Evolutionary conservation across 2,797 vertebrate species (phyloP).

Genomic region (Pangasius sanitwongsei): DNA sequence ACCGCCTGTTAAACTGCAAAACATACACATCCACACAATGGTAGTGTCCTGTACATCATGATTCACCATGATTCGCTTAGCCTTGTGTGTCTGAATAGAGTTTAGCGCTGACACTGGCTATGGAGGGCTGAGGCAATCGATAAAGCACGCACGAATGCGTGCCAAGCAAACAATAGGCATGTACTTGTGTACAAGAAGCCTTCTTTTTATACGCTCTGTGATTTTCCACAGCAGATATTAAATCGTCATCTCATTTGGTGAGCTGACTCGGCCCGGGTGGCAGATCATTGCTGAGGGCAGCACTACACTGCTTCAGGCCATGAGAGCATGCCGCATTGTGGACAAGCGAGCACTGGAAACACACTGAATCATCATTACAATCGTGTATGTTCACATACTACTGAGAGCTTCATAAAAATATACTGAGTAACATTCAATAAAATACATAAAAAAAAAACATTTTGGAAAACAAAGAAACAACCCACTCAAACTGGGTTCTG

Average conservation of each 20-base stretch:
- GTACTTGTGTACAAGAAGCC: not conserved
- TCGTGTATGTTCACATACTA: not conserved
- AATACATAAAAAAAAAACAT: not conserved
- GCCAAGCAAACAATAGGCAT: not conserved
- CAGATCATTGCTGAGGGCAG: not conserved
- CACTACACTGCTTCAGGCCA: not conserved
- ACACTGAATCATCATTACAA: not conserved
- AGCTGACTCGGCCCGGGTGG: not conserved
- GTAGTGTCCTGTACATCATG: not conserved
- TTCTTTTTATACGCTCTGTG: not conserved
- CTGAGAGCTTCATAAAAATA: not conserved
- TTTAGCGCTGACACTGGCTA: not conserved
- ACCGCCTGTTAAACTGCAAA: slow-evolving; percentile 82
- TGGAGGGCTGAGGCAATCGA: not conserved
- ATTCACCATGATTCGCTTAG: not conserved
- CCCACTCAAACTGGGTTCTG: not conserved
- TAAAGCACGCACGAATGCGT: not conserved
- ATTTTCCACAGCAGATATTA: not conserved
- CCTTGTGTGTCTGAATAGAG: not conserved
- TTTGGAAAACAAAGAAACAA: not conserved
- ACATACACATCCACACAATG: slow-evolving; percentile 17
- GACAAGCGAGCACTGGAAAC: not conserved
- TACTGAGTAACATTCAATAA: not conserved
- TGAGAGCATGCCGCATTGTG: not conserved
- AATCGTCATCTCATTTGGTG: not conserved